Base-by-base conservation (phyloP, 30 jellyfish, hydroid and myxozoan genomes). In the Morbakka virulenta region DNA sequence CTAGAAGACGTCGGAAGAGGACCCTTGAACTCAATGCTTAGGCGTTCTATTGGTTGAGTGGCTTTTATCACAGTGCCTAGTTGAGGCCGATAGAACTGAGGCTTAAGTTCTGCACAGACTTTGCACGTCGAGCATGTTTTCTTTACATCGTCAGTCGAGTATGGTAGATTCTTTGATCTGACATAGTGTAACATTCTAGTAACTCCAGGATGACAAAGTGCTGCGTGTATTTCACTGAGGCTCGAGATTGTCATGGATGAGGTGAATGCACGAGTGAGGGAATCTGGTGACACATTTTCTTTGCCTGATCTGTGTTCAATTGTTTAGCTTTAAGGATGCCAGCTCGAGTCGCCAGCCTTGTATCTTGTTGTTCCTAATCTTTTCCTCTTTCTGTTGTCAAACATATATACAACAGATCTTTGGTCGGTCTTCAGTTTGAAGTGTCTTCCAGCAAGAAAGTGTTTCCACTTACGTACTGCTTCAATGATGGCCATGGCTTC, bases 331-430 rank as follows among this genome's bases (percentile, higher is more conserved):
- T 52, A n/a, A 84, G 27, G 51, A 77, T 41, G 87, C 89, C 17
- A 85, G 85, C 74, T 85, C 95, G 23, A 85, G 26, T 11, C 80
- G 82, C 95, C 95, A 85, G 64, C 71, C 27, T 21, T 47, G 81
- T 20, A 85, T 85, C 48, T 86, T 86, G 85, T 61, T 76, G 84
- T 82, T 82, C 82, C 63, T 82, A 25, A 70, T 73, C 68, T 82
- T 82, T 22, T 27, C 22, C 87, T 73, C 51, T 50, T 80, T 32
- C 85, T 47, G 76, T 75, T 72, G 72, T 82, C 95, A 68, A 82
- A 88, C 97, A 88, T 80, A 85, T 50, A 87, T 23, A 35, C 31
- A 32, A 82, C 87, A 35, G 93, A 57, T 49, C 86, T 32, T 69
- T 77, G 94, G 63, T 84, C 94, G 4, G 95, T 77, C 24, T 30